A percentile compares a stretch with the other conserved stretches of the same genome.
Evolutionary conservation across 2,797 vertebrate genomes (phyloP).

Genomic region (Monodelphis domestica): DNA sequence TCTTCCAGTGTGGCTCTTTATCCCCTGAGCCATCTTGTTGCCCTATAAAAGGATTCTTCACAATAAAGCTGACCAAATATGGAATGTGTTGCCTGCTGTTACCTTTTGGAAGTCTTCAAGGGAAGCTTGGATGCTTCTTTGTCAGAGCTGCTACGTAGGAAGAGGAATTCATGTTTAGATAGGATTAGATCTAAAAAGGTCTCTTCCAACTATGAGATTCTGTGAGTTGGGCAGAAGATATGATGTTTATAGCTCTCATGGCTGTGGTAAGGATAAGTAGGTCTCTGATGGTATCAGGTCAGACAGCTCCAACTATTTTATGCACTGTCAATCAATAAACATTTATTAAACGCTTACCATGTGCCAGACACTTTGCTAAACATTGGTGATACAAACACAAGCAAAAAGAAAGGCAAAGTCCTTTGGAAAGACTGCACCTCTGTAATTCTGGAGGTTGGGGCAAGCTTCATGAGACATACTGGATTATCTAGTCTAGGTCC

Average conservation of each 20-base stretch:
- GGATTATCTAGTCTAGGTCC: background rate
- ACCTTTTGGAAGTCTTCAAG: background rate
- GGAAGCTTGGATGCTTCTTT: background rate
- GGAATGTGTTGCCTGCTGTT: background rate
- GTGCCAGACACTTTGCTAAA: background rate
- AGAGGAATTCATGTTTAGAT: background rate
- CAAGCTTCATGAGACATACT: background rate
- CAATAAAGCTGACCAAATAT: background rate
- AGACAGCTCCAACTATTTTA: background rate
- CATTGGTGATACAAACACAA: background rate
- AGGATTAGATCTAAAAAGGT: background rate
- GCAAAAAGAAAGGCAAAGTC: background rate
- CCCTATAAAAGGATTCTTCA: background rate
- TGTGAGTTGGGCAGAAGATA: background rate
- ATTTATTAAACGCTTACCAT: background rate
- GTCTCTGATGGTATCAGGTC: background rate
- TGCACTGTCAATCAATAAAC: background rate
- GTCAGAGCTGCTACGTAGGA: background rate
- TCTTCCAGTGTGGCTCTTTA: too few relatives aligned
- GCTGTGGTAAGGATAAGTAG: background rate
- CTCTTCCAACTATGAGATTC: background rate
- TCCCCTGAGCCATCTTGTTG: too few relatives aligned
- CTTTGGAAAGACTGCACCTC: background rate
- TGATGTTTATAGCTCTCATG: background rate
- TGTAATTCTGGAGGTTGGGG: background rate